Base-by-base conservation (phyloP, 2,113 vertebrate genomes). In the Tetrax tetrax region DNA sequence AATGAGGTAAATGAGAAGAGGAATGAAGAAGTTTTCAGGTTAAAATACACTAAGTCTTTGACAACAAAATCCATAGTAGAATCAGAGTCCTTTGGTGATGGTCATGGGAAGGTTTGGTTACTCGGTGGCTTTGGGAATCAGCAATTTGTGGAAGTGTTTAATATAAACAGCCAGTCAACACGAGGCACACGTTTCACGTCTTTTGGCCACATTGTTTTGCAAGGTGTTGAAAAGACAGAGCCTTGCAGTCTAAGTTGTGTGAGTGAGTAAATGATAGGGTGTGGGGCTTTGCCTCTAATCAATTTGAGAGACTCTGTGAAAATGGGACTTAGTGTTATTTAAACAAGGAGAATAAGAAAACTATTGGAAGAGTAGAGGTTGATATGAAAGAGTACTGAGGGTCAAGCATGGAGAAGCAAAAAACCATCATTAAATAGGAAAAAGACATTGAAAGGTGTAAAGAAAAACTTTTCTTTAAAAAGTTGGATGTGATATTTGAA, bases 171-270 rank as follows among this genome's bases (percentile, higher is more conserved):
- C 47, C 64, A 41, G 29, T 89, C 38, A n/a, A 29, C 25, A 7
- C 0, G 3, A 59, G 23, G 25, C 43, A 11, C 4, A 2, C 0
- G 2, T 71, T 84, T 41, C 21, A 38, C 29, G 16, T 54, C 33
- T 78, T 70, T 61, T 61, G 53, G 18, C 35, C 21, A 18, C 7
- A 1, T n/a, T 57, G 41, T 50, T 89, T 51, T 68, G 24, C 25
- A 63, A 25, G 37, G 28, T 38, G 47, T 81, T 81, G 35, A 48
- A 29, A 81, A 85, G 63, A 31, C 21, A 31, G 63, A 33, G 35
- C 10, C 14, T 77, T 3, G 1, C 31, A 21, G 16, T n/a, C 27
- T 23, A 10, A 43, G 27, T 23, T 59, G 37, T 37, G 15, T 48
- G n/a, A 41, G 57, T 7, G 22, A 31, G n/a, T 76, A 47, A n/a